phyloP scores from a whole-genome alignment of 2,797 vertebrate species.

The Chelonia mydas region DNA sequence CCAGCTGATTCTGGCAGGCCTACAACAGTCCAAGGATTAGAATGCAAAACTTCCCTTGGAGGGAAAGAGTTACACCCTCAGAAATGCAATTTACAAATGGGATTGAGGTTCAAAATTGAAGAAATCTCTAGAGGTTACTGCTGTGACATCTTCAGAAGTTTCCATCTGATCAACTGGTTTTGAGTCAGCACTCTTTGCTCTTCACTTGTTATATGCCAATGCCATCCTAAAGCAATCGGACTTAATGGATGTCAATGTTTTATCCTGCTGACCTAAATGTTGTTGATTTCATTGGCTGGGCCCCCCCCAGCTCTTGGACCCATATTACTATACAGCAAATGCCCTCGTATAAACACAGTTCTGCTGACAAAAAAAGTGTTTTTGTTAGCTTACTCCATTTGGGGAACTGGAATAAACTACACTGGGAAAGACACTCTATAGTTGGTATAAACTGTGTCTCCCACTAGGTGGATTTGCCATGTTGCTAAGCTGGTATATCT shows the following conservation, averaged over 20 bases:
- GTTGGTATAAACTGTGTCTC: neutral
- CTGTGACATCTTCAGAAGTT: neutral
- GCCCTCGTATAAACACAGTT: neutral
- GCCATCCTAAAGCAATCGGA: neutral
- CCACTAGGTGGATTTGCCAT: neutral
- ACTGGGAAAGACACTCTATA: neutral
- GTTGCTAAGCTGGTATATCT: neutral
- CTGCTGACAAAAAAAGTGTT: neutral
- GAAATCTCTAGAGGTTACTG: neutral
- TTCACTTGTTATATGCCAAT: neutral
- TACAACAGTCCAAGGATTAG: fast-evolving
- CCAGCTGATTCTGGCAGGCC: neutral
- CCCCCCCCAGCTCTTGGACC: neutral
- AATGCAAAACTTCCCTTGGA: neutral
- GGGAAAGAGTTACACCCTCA: neutral
- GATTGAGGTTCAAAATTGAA: fast-evolving
- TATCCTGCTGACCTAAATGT: neutral
- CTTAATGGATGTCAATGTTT: neutral
- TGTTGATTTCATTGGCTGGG: neutral
- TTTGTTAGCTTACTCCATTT: neutral
- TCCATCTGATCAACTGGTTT: neutral
- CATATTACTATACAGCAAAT: neutral
- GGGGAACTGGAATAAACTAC: neutral
- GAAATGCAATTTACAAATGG: neutral
- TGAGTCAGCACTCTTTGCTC: neutral